Evolutionary conservation across 2,888 invertebrate genomes (phyloP).

Genomic region (Tachina lurida): DNA sequence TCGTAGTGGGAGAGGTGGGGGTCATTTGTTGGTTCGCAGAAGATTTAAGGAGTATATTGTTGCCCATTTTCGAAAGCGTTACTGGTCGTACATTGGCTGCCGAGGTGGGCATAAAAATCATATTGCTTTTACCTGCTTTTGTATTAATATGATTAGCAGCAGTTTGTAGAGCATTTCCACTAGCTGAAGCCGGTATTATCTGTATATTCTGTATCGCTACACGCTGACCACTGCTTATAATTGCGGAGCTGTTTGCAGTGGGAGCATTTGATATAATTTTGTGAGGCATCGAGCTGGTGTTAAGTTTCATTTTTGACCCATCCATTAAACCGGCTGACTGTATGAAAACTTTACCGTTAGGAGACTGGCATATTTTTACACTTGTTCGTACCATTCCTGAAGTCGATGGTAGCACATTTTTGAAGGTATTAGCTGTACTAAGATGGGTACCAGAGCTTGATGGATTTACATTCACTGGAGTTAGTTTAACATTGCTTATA

Average conservation of each 20-base stretch:
- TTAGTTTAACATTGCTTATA: constrained; percentile 79
- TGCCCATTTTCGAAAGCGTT: constrained; percentile 72
- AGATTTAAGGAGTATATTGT: constrained; percentile 64
- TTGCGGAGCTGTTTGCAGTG: constrained; percentile 71
- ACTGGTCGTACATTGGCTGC: constrained; percentile 66
- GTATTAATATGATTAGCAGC: constrained; percentile 68
- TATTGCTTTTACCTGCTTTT: constrained; percentile 77
- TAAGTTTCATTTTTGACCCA: constrained; percentile 71
- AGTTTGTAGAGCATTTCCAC: constrained; percentile 66
- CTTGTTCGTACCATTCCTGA: constrained; percentile 78
- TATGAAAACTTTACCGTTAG: constrained; percentile 81
- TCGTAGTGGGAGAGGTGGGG: constrained; percentile 57
- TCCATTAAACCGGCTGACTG: constrained; percentile 77
- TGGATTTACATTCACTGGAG: constrained; percentile 71
- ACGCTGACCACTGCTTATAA: constrained; percentile 76
- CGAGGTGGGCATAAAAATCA: constrained; percentile 80
- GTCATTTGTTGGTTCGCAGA: constrained; percentile 56
- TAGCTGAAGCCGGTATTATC: constrained; percentile 77
- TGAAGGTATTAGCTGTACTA: constrained; percentile 71
- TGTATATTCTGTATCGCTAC: constrained; percentile 82
- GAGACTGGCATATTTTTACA: constrained; percentile 81
- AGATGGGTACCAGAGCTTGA: constrained; percentile 62
- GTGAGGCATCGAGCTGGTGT: constrained; percentile 69
- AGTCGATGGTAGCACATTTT: constrained; percentile 76
- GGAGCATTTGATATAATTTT: constrained; percentile 71